These are phyloP conservation scores for Rhinoptilus africanus DNA, from an alignment of 2,113 vertebrate genomes.

Conservation along the genomic window DNA sequence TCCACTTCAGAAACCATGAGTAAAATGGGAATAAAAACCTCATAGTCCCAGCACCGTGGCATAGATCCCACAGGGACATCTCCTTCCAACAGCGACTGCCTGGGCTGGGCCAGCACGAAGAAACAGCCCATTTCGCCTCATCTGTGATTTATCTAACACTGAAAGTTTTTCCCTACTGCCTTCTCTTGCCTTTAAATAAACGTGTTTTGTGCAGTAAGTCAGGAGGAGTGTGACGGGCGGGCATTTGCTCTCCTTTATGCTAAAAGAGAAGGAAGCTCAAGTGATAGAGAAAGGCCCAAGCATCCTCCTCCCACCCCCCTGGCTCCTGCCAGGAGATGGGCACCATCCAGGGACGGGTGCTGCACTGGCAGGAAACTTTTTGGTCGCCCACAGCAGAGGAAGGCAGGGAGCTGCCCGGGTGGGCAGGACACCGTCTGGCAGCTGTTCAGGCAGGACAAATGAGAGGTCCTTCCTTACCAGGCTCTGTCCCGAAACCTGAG, in stretches of 20 bases:
- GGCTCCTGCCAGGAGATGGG: background rate
- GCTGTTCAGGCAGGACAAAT: conserved; percentile 13
- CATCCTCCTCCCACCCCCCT: background rate
- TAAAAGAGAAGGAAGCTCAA: background rate
- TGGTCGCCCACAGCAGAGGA: background rate
- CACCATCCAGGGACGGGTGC: background rate
- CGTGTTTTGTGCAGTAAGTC: rapidly evolving
- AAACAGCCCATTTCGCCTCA: background rate
- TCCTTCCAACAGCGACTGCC: background rate
- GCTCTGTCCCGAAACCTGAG: conserved; percentile 43
- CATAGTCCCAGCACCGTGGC: rapidly evolving
- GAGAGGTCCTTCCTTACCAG: background rate
- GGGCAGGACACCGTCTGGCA: background rate
- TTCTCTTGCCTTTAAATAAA: background rate
- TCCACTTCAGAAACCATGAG: background rate
- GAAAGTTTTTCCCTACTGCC: background rate
- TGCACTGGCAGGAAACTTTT: rapidly evolving
- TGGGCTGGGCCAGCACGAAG: background rate
- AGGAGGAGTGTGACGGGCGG: background rate
- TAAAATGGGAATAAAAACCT: background rate
- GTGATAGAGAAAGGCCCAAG: background rate
- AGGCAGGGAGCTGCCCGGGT: background rate
- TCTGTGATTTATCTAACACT: background rate
- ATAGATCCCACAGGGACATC: background rate
- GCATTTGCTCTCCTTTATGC: background rate